phyloP scores from a whole-genome alignment of 2,797 vertebrate species.

The Anolis apletophallus region DNA sequence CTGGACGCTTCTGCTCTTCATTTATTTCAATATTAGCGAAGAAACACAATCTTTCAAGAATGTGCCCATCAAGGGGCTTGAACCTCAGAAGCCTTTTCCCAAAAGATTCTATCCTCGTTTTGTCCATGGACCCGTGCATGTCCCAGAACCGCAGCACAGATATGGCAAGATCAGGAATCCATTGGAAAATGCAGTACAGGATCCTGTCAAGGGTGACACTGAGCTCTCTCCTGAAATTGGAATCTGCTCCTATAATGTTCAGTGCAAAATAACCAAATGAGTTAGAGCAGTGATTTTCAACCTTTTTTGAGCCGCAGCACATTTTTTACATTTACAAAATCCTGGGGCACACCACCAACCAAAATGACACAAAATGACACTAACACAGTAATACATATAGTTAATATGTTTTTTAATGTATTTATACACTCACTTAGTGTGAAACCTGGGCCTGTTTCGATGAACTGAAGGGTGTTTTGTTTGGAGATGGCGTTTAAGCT shows the following conservation, averaged over 20 bases:
- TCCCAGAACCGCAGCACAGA: conserved; percentile 69
- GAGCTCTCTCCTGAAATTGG: conserved; percentile 92
- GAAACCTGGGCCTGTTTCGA: too few species aligned
- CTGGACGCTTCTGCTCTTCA: conserved; percentile 93
- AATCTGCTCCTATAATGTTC: neutral
- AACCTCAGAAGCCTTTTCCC: conserved; percentile 78
- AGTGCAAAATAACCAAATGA: neutral
- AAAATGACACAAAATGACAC: too few species aligned
- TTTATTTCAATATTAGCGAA: conserved; percentile 93
- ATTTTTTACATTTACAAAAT: too few species aligned
- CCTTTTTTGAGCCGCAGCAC: too few species aligned
- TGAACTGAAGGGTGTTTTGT: too few species aligned
- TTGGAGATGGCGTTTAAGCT: too few species aligned
- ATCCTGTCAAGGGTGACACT: conserved; percentile 62
- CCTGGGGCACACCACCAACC: too few species aligned
- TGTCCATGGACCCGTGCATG: conserved; percentile 73
- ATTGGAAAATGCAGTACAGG: conserved; percentile 68
- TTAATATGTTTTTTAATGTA: too few species aligned
- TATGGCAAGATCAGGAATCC: conserved; percentile 61
- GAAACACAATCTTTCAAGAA: conserved; percentile 84
- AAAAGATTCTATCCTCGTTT: conserved; percentile 86
- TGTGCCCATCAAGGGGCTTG: conserved; percentile 89
- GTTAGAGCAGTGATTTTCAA: too few species aligned
- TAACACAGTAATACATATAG: too few species aligned
- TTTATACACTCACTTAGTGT: too few species aligned